Evolutionary conservation across 2,797 vertebrate species (phyloP).

Genomic region (Perodicticus potto): DNA sequence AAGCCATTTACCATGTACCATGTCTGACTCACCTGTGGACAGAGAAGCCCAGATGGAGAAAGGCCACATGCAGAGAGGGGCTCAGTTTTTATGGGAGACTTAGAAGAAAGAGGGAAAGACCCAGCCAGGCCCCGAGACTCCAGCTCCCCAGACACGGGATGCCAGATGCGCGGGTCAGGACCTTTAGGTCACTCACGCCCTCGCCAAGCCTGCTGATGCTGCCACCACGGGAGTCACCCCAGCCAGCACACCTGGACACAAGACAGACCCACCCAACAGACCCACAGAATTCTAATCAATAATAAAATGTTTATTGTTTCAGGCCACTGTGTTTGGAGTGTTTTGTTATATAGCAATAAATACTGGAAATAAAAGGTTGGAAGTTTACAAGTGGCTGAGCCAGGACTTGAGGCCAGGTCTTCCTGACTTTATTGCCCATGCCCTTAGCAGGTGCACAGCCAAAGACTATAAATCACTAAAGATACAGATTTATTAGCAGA

Average conservation of each 20-base stretch:
- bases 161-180: neutral
- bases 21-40: neutral
- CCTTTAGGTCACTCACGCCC: neutral
- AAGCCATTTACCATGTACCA: neutral
- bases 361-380: slow-evolving; percentile 29
- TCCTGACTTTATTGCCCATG: neutral
- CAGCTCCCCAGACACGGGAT: neutral
- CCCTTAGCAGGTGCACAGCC: neutral
- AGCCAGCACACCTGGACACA: neutral
- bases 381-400: neutral
- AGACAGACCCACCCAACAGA: neutral
- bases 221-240: neutral
- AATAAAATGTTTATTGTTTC: neutral
- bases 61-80: neutral
- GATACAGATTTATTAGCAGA: neutral
- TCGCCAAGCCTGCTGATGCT: neutral
- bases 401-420: neutral
- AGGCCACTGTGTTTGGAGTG: neutral
- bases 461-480: neutral
- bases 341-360: neutral
- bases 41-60: neutral
- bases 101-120: neutral
- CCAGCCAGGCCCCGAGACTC: neutral
- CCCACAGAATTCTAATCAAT: neutral
- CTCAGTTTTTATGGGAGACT: neutral